Evolutionary conservation across 1,140 invertebrate species (phyloP).

Genomic region (Meloidogyne floridensis): DNA sequence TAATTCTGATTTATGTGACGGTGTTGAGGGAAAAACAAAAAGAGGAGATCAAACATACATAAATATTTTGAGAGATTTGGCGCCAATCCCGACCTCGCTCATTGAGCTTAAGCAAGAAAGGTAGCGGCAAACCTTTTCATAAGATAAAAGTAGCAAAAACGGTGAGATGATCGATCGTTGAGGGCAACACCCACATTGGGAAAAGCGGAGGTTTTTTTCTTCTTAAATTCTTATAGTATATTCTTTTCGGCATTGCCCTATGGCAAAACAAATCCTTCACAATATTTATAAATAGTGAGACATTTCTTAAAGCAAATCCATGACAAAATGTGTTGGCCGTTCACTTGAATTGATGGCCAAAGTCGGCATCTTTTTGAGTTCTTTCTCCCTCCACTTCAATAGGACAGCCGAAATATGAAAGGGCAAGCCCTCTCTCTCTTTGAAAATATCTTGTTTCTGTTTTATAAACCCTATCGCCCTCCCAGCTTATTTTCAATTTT

Average conservation of each 20-base stretch:
- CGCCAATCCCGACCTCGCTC: slow-evolving; percentile 25
- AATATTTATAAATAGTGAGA: not conserved
- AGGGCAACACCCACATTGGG: not conserved
- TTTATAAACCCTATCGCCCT: not conserved
- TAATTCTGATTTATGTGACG: slow-evolving; percentile 24
- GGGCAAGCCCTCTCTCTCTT: not conserved
- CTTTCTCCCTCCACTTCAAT: not conserved
- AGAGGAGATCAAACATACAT: not conserved
- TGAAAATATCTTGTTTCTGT: not conserved
- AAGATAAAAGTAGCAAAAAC: not conserved
- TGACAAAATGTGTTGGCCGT: not conserved
- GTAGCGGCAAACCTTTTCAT: not conserved
- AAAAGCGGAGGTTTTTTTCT: not conserved
- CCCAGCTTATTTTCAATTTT: slow-evolving; percentile 2
- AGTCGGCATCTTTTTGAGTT: slow-evolving; percentile 22
- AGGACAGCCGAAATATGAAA: not conserved
- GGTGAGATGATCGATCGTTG: slow-evolving; percentile 22
- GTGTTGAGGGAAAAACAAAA: not conserved
- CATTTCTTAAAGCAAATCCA: slow-evolving; percentile 12
- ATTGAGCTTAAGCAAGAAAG: slow-evolving; percentile 5
- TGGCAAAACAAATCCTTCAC: slow-evolving; percentile 18
- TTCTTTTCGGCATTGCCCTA: not conserved
- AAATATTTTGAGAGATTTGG: slow-evolving; percentile 36
- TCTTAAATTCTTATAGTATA: slow-evolving; percentile 9
- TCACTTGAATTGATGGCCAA: slow-evolving; percentile 26